Evolutionary conservation across 2,113 vertebrate species (phyloP).

Genomic region (Calyptomena viridis): DNA sequence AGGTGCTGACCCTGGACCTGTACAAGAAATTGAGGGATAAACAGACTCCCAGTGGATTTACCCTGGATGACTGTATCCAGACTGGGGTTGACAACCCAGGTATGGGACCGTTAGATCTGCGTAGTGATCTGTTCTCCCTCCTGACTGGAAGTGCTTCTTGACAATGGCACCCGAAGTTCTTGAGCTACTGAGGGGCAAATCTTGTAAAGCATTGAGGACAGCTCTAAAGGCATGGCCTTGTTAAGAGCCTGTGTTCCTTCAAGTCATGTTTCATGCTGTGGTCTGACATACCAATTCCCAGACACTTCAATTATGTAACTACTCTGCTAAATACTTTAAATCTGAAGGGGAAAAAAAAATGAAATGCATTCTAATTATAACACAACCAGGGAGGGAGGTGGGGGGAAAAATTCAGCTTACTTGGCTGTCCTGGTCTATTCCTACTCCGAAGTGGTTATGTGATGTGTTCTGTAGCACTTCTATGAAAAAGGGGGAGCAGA

Average conservation of each 20-base stretch:
- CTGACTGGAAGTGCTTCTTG: conserved; percentile 68
- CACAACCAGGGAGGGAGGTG: fast-evolving
- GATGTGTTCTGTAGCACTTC: conserved; percentile 53
- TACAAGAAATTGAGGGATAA: conserved; percentile 85
- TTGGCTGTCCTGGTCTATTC: background rate
- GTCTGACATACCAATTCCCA: background rate
- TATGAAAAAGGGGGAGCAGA: conserved; percentile 63
- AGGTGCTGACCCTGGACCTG: conserved; percentile 83
- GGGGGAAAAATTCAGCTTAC: background rate
- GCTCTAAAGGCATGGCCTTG: background rate
- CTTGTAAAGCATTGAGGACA: background rate
- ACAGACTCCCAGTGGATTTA: conserved; percentile 88
- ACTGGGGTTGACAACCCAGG: conserved; percentile 96
- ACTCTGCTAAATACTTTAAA: conserved; percentile 64
- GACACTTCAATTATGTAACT: conserved; percentile 51
- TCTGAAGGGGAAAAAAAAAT: background rate
- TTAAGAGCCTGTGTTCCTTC: background rate
- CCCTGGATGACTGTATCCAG: conserved; percentile 92
- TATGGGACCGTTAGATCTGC: conserved; percentile 54
- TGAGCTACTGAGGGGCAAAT: background rate
- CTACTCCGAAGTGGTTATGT: background rate
- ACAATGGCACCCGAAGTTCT: conserved; percentile 1
- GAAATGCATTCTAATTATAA: conserved; percentile 27
- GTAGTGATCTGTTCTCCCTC: conserved; percentile 55
- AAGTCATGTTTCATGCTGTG: background rate